These are phyloP conservation scores for Atta cephalotes DNA, from an alignment of 1,140 invertebrate genomes.

Conservation along the genomic window DNA sequence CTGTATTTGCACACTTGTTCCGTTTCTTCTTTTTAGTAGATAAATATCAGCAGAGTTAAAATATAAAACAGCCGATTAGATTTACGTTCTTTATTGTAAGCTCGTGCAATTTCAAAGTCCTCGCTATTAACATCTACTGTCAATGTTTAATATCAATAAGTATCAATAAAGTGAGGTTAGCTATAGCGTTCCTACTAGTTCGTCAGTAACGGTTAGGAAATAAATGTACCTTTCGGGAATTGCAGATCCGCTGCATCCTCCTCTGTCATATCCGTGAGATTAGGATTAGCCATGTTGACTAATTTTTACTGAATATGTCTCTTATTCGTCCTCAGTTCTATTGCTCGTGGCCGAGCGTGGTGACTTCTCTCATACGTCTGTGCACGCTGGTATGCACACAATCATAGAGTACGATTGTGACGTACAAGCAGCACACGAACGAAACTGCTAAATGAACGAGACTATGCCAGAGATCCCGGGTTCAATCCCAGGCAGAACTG, in stretches of 20 bases:
- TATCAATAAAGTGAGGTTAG: conserved; percentile 59
- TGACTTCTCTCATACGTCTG: too few relatives aligned
- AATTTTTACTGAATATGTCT: background rate
- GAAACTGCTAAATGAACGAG: too few relatives aligned
- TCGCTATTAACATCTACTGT: background rate
- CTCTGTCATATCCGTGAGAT: conserved; percentile 89
- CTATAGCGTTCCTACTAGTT: background rate
- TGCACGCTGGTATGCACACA: too few relatives aligned
- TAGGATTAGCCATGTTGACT: conserved; percentile 79
- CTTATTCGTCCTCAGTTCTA: too few relatives aligned
- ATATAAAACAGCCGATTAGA: background rate
- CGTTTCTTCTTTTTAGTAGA: background rate
- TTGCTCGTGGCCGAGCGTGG: too few relatives aligned
- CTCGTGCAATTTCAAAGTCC: background rate
- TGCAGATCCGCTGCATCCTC: conserved; percentile 95
- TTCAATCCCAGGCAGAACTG: too few relatives aligned
- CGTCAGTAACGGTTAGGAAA: background rate
- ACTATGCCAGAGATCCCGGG: too few relatives aligned
- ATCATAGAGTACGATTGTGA: too few relatives aligned
- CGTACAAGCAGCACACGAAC: too few relatives aligned
- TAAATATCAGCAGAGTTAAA: background rate
- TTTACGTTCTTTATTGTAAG: background rate
- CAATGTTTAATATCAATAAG: background rate
- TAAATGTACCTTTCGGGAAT: conserved; percentile 92
- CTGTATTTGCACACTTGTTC: background rate